These are phyloP conservation scores for Brachirus orientalis DNA, from an alignment of 2,113 vertebrate species.

Conservation along the genomic window DNA sequence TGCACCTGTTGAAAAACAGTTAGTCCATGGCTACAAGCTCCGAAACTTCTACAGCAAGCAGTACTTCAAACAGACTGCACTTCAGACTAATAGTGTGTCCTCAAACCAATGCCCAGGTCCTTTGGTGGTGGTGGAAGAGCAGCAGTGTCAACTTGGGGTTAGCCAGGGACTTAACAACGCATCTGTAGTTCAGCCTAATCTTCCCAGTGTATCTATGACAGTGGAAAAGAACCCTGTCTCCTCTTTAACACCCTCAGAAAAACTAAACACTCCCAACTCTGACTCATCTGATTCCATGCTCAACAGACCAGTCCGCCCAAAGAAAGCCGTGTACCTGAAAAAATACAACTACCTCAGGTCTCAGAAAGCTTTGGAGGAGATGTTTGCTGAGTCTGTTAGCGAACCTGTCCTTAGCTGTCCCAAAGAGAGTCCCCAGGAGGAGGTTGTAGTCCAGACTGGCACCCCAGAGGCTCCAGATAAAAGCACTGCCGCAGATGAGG, in stretches of 20 bases:
- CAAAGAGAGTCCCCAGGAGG: slow-evolving; percentile 49
- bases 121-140: slow-evolving; percentile 74
- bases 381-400: slow-evolving; percentile 51
- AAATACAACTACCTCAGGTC: slow-evolving; percentile 92
- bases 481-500: slow-evolving; percentile 56
- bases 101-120: slow-evolving; percentile 60
- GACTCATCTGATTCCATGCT: slow-evolving; percentile 64
- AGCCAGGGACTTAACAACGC: slow-evolving; percentile 45
- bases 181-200: slow-evolving; percentile 74
- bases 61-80: slow-evolving; percentile 85
- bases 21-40: slow-evolving; percentile 88
- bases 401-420: slow-evolving; percentile 53
- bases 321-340: slow-evolving; percentile 92
- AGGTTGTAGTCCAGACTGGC: slow-evolving; percentile 40
- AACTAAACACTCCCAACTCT: slow-evolving; percentile 67
- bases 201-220: slow-evolving; percentile 49
- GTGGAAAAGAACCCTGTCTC: slow-evolving; percentile 78
- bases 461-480: slow-evolving; percentile 29
- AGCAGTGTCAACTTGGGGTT: slow-evolving; percentile 62
- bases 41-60: slow-evolving; percentile 93
- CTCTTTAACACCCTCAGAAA: slow-evolving; percentile 79
- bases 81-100: slow-evolving; percentile 56
- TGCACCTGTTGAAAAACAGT: slow-evolving; percentile 82
- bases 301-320: slow-evolving; percentile 84
- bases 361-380: slow-evolving; percentile 84